A percentile compares a stretch with the other conserved stretches of the same genome.
Evolutionary conservation across 2,797 vertebrate species (phyloP).

Genomic region (Notoglanidium macrostoma): DNA sequence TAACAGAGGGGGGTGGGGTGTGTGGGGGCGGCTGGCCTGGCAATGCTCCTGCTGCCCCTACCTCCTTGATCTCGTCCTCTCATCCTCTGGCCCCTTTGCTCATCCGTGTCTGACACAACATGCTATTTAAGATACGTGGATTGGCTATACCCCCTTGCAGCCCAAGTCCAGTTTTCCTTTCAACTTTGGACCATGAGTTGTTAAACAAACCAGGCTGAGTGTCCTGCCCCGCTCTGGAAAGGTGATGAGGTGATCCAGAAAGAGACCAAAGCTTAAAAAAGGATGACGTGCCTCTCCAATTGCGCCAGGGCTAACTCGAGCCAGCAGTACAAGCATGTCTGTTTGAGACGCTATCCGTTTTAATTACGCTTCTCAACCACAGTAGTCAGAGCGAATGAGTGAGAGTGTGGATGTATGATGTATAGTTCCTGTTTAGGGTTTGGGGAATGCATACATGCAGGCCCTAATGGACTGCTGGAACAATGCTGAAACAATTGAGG

Average conservation of each 20-base stretch:
- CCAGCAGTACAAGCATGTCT: not conserved
- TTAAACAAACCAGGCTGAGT: conserved; percentile 67
- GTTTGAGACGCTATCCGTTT: conserved; percentile 33
- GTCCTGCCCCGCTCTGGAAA: conserved; percentile 45
- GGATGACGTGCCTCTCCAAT: not conserved
- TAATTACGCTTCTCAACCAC: conserved; percentile 20
- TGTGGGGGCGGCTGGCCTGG: conserved; percentile 48
- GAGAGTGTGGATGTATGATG: conserved; percentile 28
- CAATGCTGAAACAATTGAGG: conserved; percentile 22
- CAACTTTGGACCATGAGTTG: conserved; percentile 24
- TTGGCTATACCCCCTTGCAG: conserved; percentile 47
- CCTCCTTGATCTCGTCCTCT: conserved; percentile 54
- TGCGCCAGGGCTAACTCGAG: not conserved
- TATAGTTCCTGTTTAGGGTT: conserved; percentile 30
- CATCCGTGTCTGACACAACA: conserved; percentile 62
- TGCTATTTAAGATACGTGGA: conserved; percentile 62
- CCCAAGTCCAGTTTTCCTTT: conserved; percentile 17
- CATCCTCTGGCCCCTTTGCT: conserved; percentile 39
- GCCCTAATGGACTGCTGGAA: conserved; percentile 12
- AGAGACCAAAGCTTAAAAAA: conserved; percentile 64
- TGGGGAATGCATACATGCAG: conserved; percentile 23
- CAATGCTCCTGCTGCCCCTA: conserved; percentile 50
- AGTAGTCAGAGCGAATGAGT: conserved; percentile 3
- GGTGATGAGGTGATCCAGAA: conserved; percentile 77
- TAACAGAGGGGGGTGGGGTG: conserved; percentile 59